A percentile compares a stretch with the other conserved stretches of the same genome.
Evolutionary conservation across 2,113 vertebrate genomes (phyloP).

Genomic region (Oceanites oceanicus): DNA sequence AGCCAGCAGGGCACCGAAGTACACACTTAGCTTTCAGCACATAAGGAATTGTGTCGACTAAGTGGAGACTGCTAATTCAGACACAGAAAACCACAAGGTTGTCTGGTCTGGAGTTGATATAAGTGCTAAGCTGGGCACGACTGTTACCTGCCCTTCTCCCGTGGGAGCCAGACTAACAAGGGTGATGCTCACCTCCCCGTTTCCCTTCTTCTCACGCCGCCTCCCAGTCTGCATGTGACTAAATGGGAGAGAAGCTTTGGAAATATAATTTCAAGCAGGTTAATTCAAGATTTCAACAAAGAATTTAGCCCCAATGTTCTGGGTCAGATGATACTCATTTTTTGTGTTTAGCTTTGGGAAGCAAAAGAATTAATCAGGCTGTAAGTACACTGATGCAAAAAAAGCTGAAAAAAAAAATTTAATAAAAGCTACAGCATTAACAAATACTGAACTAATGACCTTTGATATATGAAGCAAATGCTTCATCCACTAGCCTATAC

Average conservation of each 20-base stretch:
- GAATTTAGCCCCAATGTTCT: not conserved
- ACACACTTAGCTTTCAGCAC: not conserved
- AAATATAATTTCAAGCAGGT: not conserved
- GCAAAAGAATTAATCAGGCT: slow-evolving; percentile 16
- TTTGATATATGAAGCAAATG: slow-evolving; percentile 51
- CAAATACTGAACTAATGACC: slow-evolving; percentile 58
- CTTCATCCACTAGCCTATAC: not conserved
- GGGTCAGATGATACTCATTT: not conserved
- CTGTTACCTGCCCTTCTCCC: accelerated
- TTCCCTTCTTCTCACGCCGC: not conserved
- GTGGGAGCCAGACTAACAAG: accelerated
- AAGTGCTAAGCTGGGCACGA: not conserved
- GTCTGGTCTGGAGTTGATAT: not conserved
- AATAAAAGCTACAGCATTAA: slow-evolving; percentile 30
- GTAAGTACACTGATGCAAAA: not conserved
- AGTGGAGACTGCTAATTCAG: not conserved
- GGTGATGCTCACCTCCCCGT: accelerated
- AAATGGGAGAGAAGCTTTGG: not conserved
- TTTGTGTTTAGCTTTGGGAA: not conserved
- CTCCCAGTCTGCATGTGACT: not conserved
- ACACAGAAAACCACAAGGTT: not conserved
- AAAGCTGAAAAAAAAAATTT: slow-evolving; percentile 1
- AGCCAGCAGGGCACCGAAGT: not conserved
- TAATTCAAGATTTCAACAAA: slow-evolving; percentile 1
- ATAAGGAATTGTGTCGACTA: accelerated